Base-by-base conservation (phyloP, 2,113 vertebrate genomes). In the Paramisgurnus dabryanus region DNA sequence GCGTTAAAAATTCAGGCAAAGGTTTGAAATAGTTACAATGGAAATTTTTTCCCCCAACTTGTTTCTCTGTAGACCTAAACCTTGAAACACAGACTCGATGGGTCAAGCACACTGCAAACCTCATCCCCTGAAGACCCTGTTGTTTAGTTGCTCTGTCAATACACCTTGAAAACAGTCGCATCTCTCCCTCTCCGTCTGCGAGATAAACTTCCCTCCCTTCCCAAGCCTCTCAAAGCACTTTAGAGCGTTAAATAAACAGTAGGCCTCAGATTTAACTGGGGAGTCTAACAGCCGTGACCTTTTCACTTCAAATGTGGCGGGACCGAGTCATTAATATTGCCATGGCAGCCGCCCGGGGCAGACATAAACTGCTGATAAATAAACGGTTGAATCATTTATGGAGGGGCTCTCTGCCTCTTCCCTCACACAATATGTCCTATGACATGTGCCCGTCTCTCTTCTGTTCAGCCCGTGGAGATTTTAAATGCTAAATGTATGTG, bases 401-500 rank as follows among this genome's bases (percentile, higher is more conserved):
- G 92, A 89, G 84, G 66, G 90, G 91, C 92, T 90, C 81, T 61
- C 71, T 81, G 72, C 40, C 81, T 89, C 90, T 93, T 92, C 90
- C 93, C 88, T 92, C 92, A 91, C 90, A 91, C 91, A 87, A 83
- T 87, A 89, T 87, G 87, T 80, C 78, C 68, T 83, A 87, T 90
- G 94, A 95, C 95, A 95, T 94, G 94, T 94, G 95, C 95, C 96
- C 88, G 8, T 96, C 95, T 95, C 90, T 61, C 55, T 90, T 93
- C 93, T 93, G 92, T 91, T 94, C 94, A 92, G 95, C 94, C 96
- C 94, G 92, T 94, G 93, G 96, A 98, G 95, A 95, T 94, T 96
- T 94, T 93, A 88, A 95, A 94, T 94, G 88, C 91, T 96, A 98
- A 97, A 97, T 94, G 90, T 97, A 97, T 98, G 96, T 97, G 97